A percentile compares a stretch with the other conserved stretches of the same genome.
These are phyloP conservation scores for Plebejus melissa DNA, from an alignment of 2,888 invertebrate genomes.

Conservation along the genomic window DNA sequence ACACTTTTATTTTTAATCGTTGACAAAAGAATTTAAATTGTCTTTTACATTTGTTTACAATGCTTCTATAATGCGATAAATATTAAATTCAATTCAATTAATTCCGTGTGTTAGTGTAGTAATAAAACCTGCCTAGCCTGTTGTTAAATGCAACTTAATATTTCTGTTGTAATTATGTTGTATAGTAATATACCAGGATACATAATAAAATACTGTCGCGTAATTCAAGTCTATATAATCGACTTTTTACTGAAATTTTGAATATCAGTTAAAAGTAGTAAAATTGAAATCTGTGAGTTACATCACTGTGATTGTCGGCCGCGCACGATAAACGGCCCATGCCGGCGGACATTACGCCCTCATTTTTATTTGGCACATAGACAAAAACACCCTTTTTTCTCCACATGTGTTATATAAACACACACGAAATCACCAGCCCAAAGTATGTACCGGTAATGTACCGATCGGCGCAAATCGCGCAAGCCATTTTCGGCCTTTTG, in stretches of 20 bases:
- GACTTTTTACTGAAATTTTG: neutral
- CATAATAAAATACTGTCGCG: no score
- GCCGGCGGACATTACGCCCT: conserved; percentile 74
- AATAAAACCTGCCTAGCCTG: neutral
- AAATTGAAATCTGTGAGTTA: conserved; percentile 40
- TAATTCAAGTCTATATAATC: neutral
- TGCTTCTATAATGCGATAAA: neutral
- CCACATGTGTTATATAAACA: conserved; percentile 55
- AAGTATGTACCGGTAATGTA: conserved; percentile 41
- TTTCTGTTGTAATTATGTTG: neutral
- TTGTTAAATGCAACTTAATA: neutral
- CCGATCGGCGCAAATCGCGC: conserved; percentile 39
- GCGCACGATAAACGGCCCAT: conserved; percentile 65
- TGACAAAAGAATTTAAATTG: conserved; percentile 27
- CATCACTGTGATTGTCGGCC: conserved; percentile 41
- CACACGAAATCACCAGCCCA: conserved; percentile 45
- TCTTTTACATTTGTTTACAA: conserved; percentile 31
- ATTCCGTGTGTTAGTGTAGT: neutral
- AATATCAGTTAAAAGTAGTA: neutral
- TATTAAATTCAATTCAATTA: neutral
- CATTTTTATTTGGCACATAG: conserved; percentile 79
- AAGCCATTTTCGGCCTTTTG: conserved; percentile 42
- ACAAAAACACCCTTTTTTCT: conserved; percentile 75
- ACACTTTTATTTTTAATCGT: conserved; percentile 27
- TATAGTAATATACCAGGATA: no score